Evolutionary conservation across 2,113 vertebrate genomes (phyloP), one percentile per base, ranked within the genome.

Genomic region (Chionomys nivalis): DNA sequence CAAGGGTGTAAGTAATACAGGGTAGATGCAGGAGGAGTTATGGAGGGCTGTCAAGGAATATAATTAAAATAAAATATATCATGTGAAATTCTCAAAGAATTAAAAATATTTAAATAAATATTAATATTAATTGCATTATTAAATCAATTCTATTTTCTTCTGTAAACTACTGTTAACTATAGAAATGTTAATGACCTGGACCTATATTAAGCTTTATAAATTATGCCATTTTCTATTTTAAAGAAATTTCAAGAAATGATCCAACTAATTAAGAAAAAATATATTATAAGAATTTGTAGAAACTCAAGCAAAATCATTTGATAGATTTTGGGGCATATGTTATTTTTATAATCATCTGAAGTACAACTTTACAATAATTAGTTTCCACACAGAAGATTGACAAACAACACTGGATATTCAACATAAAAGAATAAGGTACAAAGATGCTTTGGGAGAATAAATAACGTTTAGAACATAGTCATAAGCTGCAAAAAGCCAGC

Each of bases 311-410:
- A 95, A 82, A 88, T 55, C 11, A 63, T 58, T 33, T 73, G 36
- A 87, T 77, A 72, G 24, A 93, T 65, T 58, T 75, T 21, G 55
- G 39, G 7, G 31, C 33, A 78, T 36, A 78, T 36, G 52, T 82
- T 86, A 89, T 49, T 77, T 92, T 93, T 72, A 33, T 55, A 79
- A 91, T 93, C 11, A 75, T 55, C 26, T 90, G 26, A 90, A 83
- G n/a, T 1, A 81, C 17, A 26, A 36, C 1, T 81, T 49, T 70
- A 86, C 12, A 89, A 79, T 19, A 81, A 66, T 63, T 86, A 55
- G 52, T 85, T 72, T 90, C 85, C 75, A 75, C 16, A 76, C 17
- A 55, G 42, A 92, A 42, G 82, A 87, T 79, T 92, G 26, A 65
- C 10, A 58, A 31, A 44, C 21, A 36, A n/a, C 12, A 83, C 19